Conservation (phyloP, 2,888 invertebrate genomes). For the Branchinecta sandiegonensis region DNA sequence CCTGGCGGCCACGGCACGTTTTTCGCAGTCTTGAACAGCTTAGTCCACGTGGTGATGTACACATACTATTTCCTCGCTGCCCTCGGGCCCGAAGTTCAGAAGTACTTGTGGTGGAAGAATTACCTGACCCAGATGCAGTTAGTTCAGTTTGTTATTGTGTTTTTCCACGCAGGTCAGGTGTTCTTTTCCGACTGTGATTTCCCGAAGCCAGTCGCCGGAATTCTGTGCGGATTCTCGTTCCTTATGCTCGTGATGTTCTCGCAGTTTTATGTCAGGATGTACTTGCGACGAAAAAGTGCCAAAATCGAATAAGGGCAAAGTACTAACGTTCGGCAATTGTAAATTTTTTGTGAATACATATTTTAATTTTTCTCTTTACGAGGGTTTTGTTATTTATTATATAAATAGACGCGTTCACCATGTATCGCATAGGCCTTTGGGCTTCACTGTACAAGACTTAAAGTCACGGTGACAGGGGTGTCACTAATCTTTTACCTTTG, state of each 20-base stretch:
- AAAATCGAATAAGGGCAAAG: neutral
- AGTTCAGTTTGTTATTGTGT: constrained; percentile 68
- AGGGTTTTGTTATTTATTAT: no score
- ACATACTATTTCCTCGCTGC: constrained; percentile 72
- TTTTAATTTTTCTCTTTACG: no score
- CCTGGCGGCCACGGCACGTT: constrained; percentile 77
- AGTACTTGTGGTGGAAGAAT: constrained; percentile 81
- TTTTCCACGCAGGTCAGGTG: constrained; percentile 66
- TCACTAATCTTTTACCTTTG: no score
- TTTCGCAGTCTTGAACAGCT: constrained; percentile 68
- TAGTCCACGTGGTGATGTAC: constrained; percentile 76
- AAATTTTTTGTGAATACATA: no score
- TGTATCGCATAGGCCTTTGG: no score
- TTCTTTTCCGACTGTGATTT: constrained; percentile 67
- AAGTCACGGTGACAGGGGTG: no score
- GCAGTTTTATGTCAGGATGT: constrained; percentile 77
- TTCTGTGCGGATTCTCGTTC: constrained; percentile 37
- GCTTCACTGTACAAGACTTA: no score
- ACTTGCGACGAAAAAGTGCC: constrained; percentile 35
- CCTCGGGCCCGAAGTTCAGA: constrained; percentile 68
- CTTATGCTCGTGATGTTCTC: constrained; percentile 79
- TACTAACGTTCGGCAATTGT: no score
- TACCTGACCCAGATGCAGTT: constrained; percentile 68
- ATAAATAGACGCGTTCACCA: no score
- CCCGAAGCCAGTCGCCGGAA: constrained; percentile 57